Percentiles rank a stretch among this genome's conserved stretches.
Conservation (phyloP, 2,113 vertebrate species). For the Deroptyus accipitrinus region DNA sequence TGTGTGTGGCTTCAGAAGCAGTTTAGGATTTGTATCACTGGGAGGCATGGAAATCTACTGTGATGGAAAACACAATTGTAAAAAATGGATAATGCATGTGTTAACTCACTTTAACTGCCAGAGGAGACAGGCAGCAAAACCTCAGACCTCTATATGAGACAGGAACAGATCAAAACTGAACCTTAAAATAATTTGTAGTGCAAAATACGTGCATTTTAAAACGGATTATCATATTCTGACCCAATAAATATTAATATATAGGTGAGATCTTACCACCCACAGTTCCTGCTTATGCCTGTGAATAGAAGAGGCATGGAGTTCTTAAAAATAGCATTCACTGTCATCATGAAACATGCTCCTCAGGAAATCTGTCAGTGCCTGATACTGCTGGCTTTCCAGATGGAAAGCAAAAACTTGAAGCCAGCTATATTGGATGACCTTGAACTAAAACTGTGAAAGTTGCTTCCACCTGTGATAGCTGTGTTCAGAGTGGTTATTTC, state of each 20-base stretch:
- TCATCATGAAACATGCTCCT: not conserved
- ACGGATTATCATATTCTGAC: not conserved
- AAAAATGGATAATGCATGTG: not conserved
- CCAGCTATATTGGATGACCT: conserved; percentile 28
- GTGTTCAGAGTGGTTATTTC: not conserved
- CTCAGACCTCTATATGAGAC: not conserved
- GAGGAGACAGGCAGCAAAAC: not conserved
- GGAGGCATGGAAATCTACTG: not conserved
- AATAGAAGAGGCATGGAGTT: not conserved
- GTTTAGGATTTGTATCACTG: not conserved
- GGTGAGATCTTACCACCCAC: not conserved
- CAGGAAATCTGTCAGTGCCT: conserved; percentile 4
- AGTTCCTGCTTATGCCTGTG: not conserved
- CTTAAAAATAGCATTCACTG: not conserved
- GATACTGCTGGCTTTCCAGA: conserved; percentile 10
- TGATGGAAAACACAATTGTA: not conserved
- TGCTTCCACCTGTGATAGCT: not conserved
- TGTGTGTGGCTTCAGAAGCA: not conserved
- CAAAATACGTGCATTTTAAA: not conserved
- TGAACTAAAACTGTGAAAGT: conserved; percentile 3
- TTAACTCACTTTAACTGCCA: not conserved
- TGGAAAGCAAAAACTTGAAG: conserved; percentile 1
- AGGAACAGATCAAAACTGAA: not conserved
- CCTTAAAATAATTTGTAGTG: not conserved
- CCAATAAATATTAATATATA: not conserved